Base-by-base conservation (phyloP, 2,113 vertebrate genomes). In the Tetrax tetrax region DNA sequence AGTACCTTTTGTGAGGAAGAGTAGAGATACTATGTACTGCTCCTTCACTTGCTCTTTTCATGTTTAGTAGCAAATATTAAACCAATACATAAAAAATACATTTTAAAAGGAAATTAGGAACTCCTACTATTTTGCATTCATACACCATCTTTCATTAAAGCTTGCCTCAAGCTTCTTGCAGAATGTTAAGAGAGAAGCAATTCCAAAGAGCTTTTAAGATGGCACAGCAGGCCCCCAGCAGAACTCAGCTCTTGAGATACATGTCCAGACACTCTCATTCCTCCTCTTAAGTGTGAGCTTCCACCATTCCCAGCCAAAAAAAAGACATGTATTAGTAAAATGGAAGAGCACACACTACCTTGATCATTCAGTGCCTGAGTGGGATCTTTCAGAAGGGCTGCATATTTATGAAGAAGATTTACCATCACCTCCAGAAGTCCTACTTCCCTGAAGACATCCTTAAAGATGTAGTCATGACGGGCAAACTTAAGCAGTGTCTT, bases 341-440 rank as follows among this genome's bases (percentile, higher is more conserved):
- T 5, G 22, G 68, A 35, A 83, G 54, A 87, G 81, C n/a, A 72
- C 8, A 48, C 91, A n/a, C 90, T 98, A 99, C 99, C 99, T 98
- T 99, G 99, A 82, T 99, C 99, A 56, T 98, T 98, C 45, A 98
- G 96, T 33, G 95, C 97, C 94, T 99, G 98, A 33, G 98, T 96
- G 27, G 99, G 99, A 91, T 99, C 99, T 97, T 99, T 99, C 96
- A 99, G 97, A 96, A 99, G 98, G 66, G 99, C 99, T 56, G 99
- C 99, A n/a, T 99, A 99, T 96, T 99, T 99, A 97, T 99, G 99
- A 94, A 99, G 98, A 96, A 99, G 98, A 96, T 99, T 99, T 77
- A 99, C 99, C 98, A 99, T 98, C 91, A 99, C 99, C 97, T 99
- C 99, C 92, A 99, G 97, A 94, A 99, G 98, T 21, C 99, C 99